Evolutionary conservation across 2,888 invertebrate genomes (phyloP), one percentile per base, ranked within the genome.

Genomic region (Coleophora flavipennella): DNA sequence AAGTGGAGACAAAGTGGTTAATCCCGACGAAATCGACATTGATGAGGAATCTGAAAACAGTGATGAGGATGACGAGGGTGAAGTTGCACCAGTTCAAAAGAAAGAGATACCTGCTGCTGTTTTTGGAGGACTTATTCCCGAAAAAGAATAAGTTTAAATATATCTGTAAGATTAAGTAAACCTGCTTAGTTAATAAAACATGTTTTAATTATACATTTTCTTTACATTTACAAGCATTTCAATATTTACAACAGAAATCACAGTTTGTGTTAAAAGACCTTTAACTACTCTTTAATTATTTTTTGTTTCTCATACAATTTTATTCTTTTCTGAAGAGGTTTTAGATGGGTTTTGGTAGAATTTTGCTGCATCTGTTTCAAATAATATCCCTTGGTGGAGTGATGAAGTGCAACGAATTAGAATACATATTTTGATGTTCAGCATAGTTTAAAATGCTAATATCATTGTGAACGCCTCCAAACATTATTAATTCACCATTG

Each of bases 401-500:
- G 52, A 93, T 89, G 67, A 92, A 91, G 85, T 92, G 90, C 60
- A 93, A 76, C 41, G 91, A 89, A 79, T 93, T 93, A 31, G 92
- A 92, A 60, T 92, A 92, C 74, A 90, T 89, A 52, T 68, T 73
- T 59, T 79, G 78, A 62, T 89, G 90, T 53, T 89, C 89, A 46
- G 77, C 62, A 46, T 73, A 76, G 59, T 88, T 88, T 45, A 89
- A 70, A 45, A 89, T 87, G 45, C 86, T 85, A 41, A 88, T 87
- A 66, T 93, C 92, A 67, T 94, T 94, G 57, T 92, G 91, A 50
- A 97, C 94, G 42, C 97, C 98, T n/a, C 97, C 97, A 83, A 98
- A 97, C 87, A 98, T 92, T 39, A 98, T 91, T 25, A 98, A 76
- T 83, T 98, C 97, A 9, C 95, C 95, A 63, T 95, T 92, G 10